phyloP scores from a whole-genome alignment of 2,888 invertebrate species.

The Himalopsyche anomala region DNA sequence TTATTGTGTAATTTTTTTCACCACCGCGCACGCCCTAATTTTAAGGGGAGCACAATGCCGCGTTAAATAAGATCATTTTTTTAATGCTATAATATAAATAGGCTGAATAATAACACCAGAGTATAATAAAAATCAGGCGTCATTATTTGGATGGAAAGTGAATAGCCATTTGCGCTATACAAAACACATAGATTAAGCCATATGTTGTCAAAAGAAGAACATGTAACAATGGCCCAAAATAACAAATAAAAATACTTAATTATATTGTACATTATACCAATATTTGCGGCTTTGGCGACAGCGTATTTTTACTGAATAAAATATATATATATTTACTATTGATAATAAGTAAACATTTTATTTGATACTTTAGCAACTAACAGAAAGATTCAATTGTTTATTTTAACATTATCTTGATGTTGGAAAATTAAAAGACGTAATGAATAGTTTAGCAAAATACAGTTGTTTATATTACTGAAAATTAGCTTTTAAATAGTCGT shows the following conservation, averaged over 20 bases:
- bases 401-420: no score
- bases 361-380: no score
- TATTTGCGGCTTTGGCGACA: neutral
- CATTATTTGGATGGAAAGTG: slow-evolving; percentile 1
- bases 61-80: slow-evolving; percentile 13
- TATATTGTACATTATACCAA: neutral
- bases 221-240: neutral
- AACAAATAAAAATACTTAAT: slow-evolving; percentile 8
- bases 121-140: slow-evolving; percentile 18
- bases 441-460: no score
- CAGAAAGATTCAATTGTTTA: no score
- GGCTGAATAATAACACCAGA: slow-evolving; percentile 6
- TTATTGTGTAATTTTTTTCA: slow-evolving; percentile 15
- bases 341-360: no score
- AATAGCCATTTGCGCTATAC: slow-evolving; percentile 7
- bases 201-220: neutral
- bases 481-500: no score
- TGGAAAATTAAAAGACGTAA: no score
- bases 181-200: slow-evolving; percentile 23
- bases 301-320: no score
- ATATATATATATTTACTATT: no score
- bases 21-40: slow-evolving; percentile 34
- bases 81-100: neutral
- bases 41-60: neutral
- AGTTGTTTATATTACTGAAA: no score